Conservation (phyloP, 2,797 vertebrate genomes). For the Pseudochromis fuscus region DNA sequence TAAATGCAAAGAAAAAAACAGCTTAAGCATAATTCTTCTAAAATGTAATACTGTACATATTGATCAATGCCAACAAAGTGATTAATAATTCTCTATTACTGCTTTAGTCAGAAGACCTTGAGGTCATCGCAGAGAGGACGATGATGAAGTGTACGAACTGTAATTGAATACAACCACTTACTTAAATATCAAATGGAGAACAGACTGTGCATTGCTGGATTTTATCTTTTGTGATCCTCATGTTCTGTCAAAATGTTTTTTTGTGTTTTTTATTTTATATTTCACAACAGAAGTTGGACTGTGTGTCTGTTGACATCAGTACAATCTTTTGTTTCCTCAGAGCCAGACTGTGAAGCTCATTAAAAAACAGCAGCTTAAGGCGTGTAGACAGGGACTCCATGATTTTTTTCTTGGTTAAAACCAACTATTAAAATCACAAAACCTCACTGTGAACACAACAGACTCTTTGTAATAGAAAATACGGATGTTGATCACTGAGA, state of each 20-base stretch:
- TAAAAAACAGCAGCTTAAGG: slow-evolving; percentile 4
- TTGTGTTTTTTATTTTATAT: not conserved
- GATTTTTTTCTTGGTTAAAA: not conserved
- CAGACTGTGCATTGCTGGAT: slow-evolving; percentile 3
- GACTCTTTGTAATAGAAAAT: not conserved
- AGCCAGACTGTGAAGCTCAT: not conserved
- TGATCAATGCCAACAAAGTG: not conserved
- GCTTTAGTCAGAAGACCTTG: slow-evolving; percentile 3
- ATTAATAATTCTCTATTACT: slow-evolving; percentile 19
- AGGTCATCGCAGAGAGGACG: slow-evolving; percentile 14
- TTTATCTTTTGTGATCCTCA: not conserved
- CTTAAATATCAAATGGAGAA: slow-evolving; percentile 2
- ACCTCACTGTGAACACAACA: not conserved
- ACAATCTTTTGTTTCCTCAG: slow-evolving; percentile 8
- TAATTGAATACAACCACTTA: slow-evolving; percentile 11
- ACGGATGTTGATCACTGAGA: not conserved
- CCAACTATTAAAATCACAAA: not conserved
- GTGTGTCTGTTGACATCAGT: slow-evolving; percentile 1
- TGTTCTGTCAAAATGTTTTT: slow-evolving; percentile 7
- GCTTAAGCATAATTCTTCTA: not conserved
- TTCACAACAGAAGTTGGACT: not conserved
- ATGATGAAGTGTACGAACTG: not conserved
- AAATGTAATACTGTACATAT: no score
- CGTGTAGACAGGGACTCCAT: not conserved
- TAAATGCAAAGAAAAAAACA: not conserved